Conservation (phyloP, 2,113 vertebrate species). For the Telmatochromis sp. region DNA sequence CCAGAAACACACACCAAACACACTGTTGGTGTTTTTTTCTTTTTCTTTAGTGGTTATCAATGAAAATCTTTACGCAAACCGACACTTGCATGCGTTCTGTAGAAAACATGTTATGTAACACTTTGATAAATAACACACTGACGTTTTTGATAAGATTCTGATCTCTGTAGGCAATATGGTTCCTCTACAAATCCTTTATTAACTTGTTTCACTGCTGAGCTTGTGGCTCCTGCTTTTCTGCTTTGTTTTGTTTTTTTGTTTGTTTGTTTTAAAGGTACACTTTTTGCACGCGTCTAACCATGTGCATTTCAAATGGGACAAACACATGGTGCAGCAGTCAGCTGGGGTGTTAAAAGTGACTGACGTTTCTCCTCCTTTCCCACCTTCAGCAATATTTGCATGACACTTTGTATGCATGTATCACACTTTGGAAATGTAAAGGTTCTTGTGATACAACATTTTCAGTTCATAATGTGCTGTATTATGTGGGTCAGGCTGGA, state of each 20-base stretch:
- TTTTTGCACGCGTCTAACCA: neutral
- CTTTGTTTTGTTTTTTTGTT: neutral
- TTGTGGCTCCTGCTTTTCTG: neutral
- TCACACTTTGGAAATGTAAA: neutral
- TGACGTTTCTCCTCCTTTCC: neutral
- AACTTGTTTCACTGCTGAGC: neutral
- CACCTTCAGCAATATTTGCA: neutral
- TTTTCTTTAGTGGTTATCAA: neutral
- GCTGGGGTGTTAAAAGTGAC: neutral
- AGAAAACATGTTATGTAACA: neutral
- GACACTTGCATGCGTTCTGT: neutral
- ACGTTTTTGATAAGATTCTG: neutral
- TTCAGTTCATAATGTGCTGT: neutral
- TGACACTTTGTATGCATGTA: neutral
- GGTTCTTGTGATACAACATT: neutral
- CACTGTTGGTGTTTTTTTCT: neutral
- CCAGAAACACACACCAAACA: neutral
- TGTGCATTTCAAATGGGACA: neutral
- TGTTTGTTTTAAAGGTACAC: neutral
- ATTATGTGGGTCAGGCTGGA: neutral
- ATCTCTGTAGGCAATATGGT: neutral
- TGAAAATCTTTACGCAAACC: neutral
- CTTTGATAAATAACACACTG: neutral
- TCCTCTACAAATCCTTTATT: neutral
- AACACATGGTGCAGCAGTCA: neutral